Evolutionary conservation across 2,888 invertebrate species (phyloP).

Genomic region (Mellilla xanthometata): DNA sequence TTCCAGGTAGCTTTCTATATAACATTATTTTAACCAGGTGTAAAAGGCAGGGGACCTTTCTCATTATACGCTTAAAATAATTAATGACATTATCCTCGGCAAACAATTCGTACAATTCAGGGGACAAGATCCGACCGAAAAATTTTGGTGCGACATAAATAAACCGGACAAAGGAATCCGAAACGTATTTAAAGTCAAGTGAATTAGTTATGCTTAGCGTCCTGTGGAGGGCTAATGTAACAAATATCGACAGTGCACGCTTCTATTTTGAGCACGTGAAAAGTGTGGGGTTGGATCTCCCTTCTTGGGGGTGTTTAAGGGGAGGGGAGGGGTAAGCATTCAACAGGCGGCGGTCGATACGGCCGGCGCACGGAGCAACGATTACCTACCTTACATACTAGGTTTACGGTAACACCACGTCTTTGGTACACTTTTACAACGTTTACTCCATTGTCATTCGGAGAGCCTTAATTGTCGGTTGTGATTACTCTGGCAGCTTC

Average conservation of each 20-base stretch:
- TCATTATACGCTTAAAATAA: slow-evolving; percentile 25
- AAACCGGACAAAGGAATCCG: slow-evolving; percentile 25
- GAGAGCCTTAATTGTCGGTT: slow-evolving; percentile 26
- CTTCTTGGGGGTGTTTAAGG: slow-evolving; percentile 29
- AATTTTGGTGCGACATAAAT: slow-evolving; percentile 24
- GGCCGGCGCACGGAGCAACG: slow-evolving; percentile 65
- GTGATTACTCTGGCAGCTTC: slow-evolving; percentile 23
- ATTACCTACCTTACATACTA: slow-evolving; percentile 53
- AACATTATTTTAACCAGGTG: slow-evolving; percentile 5
- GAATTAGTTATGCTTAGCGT: slow-evolving; percentile 53
- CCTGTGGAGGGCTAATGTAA: slow-evolving; percentile 68
- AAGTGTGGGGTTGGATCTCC: slow-evolving; percentile 56
- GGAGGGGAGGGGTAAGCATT: slow-evolving; percentile 65
- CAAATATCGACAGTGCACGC: slow-evolving; percentile 77
- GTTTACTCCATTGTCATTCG: slow-evolving; percentile 27
- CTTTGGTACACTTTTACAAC: slow-evolving; percentile 31
- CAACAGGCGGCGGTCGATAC: slow-evolving; percentile 81
- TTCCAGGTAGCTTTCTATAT: background rate
- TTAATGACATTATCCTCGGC: slow-evolving; percentile 25
- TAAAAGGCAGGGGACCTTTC: slow-evolving; percentile 14
- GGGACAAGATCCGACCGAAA: slow-evolving; percentile 18
- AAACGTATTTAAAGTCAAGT: slow-evolving; percentile 35
- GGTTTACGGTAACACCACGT: slow-evolving; percentile 25
- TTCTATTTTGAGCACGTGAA: slow-evolving; percentile 81
- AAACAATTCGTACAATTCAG: slow-evolving; percentile 22